Conservation (phyloP, 2,113 vertebrate genomes). For the Pterocles orientalis region DNA sequence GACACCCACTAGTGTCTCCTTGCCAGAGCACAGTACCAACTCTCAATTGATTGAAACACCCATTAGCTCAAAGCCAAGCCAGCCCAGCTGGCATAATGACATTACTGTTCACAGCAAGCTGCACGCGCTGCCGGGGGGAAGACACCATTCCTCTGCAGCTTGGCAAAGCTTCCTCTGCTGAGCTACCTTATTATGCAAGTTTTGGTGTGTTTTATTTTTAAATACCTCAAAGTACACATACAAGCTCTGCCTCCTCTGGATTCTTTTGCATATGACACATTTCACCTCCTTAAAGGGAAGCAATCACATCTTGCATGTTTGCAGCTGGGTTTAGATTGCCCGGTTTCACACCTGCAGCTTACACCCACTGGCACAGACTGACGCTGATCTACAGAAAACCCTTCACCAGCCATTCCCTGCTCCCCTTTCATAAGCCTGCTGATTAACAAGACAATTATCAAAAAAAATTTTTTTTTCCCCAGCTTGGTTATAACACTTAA, state of each 20-base stretch:
- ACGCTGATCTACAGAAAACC: accelerated
- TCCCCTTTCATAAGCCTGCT: neutral
- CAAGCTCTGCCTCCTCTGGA: accelerated
- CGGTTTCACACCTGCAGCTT: neutral
- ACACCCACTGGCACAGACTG: neutral
- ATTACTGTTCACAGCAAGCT: too few relatives aligned
- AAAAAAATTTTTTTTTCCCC: neutral
- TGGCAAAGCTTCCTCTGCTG: neutral
- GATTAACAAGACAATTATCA: neutral
- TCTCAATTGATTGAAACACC: neutral
- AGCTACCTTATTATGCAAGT: neutral
- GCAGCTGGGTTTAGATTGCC: accelerated
- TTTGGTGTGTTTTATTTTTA: accelerated
- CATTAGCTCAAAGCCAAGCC: neutral
- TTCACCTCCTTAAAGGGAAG: neutral
- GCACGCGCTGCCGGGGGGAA: accelerated
- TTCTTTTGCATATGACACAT: neutral
- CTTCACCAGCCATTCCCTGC: neutral
- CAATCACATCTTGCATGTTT: accelerated
- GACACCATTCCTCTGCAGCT: neutral
- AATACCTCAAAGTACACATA: accelerated
- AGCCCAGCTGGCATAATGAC: neutral
- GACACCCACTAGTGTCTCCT: neutral
- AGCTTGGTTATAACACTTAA: neutral
- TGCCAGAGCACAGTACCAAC: neutral